Conservation (phyloP, 1,140 invertebrate genomes). For the Dendroctonus ponderosae region DNA sequence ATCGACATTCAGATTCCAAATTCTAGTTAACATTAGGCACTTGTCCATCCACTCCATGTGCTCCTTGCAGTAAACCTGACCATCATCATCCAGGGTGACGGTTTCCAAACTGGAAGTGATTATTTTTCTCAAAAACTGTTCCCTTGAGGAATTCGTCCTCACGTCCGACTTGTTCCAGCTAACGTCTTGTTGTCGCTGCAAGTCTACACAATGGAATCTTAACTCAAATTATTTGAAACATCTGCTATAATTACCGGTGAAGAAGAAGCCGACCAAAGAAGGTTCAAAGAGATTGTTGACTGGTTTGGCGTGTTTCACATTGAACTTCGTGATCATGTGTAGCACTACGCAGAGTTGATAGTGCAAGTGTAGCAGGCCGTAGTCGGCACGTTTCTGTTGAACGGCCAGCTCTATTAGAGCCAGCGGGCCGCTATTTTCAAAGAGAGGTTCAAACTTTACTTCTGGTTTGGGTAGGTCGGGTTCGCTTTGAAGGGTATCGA, state of each 20-base stretch:
- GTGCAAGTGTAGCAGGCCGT: conserved; percentile 74
- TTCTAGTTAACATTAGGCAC: conserved; percentile 67
- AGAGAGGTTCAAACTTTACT: conserved; percentile 66
- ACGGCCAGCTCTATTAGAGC: conserved; percentile 76
- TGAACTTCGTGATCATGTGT: conserved; percentile 76
- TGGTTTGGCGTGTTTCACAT: conserved; percentile 71
- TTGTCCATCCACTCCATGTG: conserved; percentile 68
- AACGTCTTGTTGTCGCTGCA: conserved; percentile 40
- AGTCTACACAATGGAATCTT: conserved; percentile 29
- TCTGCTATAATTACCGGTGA: conserved; percentile 29
- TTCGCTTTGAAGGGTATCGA: conserved; percentile 59
- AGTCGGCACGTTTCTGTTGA: conserved; percentile 70
- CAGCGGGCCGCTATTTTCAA: conserved; percentile 59
- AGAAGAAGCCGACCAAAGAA: conserved; percentile 54
- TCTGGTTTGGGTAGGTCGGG: conserved; percentile 51
- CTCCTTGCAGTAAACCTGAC: conserved; percentile 57
- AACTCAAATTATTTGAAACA: not conserved
- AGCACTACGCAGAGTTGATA: conserved; percentile 73
- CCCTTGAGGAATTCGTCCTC: conserved; percentile 49
- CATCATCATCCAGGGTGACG: conserved; percentile 55
- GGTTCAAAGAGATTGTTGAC: conserved; percentile 76
- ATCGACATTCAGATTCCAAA: conserved; percentile 79
- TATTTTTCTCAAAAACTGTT: conserved; percentile 64
- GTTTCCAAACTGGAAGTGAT: conserved; percentile 65
- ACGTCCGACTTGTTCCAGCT: conserved; percentile 42